These are phyloP conservation scores for Chrysotoxum bicinctum DNA, from an alignment of 2,888 invertebrate species.

Conservation along the genomic window DNA sequence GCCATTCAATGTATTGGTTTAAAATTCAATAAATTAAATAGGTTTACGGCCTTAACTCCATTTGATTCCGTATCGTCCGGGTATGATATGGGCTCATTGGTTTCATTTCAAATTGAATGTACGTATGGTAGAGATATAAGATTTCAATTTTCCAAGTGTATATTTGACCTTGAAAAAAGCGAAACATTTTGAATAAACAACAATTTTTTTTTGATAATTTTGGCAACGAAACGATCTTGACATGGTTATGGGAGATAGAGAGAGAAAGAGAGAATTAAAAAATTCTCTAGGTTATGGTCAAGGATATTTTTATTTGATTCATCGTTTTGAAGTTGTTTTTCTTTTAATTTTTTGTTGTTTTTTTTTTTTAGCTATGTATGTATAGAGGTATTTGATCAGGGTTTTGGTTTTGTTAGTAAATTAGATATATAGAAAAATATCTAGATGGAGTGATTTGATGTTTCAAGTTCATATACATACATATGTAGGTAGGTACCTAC, in stretches of 20 bases:
- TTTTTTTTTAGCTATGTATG: not conserved
- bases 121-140: constrained; percentile 25
- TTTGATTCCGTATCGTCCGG: no score
- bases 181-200: constrained; percentile 33
- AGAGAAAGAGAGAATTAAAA: constrained; percentile 10
- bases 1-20: no score
- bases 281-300: constrained; percentile 68
- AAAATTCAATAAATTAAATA: no score
- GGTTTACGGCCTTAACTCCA: no score
- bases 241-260: constrained; percentile 45
- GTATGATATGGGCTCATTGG: no score
- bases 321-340: constrained; percentile 7
- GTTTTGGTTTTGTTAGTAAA: not conserved
- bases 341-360: not conserved
- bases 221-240: constrained; percentile 66
- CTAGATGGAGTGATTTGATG: no score
- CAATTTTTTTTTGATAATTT: constrained; percentile 46
- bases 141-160: constrained; percentile 50
- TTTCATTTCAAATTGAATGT: no score
- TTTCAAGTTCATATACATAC: no score
- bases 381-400: not conserved
- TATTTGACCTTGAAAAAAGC: constrained; percentile 60
- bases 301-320: constrained; percentile 48
- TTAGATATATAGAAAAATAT: no score
- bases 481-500: no score